These are phyloP conservation scores for Mesitornis unicolor DNA, from an alignment of 2,113 vertebrate genomes.

Conservation along the genomic window DNA sequence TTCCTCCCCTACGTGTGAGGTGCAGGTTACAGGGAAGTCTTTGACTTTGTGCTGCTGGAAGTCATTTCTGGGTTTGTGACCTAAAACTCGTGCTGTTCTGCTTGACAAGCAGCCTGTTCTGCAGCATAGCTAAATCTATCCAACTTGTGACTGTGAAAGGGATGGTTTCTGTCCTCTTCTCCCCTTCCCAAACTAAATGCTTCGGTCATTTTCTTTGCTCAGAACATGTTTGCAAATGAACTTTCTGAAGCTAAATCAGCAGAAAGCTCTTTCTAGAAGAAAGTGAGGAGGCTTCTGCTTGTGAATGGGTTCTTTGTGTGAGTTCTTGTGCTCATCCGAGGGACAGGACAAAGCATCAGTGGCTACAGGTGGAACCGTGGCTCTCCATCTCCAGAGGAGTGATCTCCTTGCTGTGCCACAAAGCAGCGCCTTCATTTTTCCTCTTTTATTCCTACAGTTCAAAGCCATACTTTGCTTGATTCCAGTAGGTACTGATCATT, in stretches of 20 bases:
- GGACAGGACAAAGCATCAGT: not conserved
- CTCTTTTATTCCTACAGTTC: not conserved
- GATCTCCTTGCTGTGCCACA: not conserved
- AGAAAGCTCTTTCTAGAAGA: not conserved
- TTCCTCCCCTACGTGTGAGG: not conserved
- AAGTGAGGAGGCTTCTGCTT: not conserved
- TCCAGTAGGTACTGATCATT: not conserved
- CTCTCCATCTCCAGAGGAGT: not conserved
- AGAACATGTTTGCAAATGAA: not conserved
- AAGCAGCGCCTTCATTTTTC: not conserved
- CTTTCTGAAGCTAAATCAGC: not conserved
- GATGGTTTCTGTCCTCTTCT: not conserved
- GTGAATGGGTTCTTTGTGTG: not conserved
- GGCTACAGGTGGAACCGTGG: not conserved
- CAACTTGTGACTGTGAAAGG: accelerated
- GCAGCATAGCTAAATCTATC: not conserved
- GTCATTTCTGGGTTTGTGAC: not conserved
- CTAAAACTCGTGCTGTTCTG: not conserved
- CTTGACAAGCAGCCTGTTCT: not conserved
- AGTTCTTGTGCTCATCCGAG: not conserved
- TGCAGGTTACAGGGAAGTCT: not conserved
- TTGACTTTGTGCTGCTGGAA: not conserved
- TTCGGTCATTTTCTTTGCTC: not conserved
- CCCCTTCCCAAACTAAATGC: not conserved
- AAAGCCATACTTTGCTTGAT: not conserved